phyloP scores from a whole-genome alignment of 2,113 vertebrate genomes.

The Trichomycterus rosablanca region DNA sequence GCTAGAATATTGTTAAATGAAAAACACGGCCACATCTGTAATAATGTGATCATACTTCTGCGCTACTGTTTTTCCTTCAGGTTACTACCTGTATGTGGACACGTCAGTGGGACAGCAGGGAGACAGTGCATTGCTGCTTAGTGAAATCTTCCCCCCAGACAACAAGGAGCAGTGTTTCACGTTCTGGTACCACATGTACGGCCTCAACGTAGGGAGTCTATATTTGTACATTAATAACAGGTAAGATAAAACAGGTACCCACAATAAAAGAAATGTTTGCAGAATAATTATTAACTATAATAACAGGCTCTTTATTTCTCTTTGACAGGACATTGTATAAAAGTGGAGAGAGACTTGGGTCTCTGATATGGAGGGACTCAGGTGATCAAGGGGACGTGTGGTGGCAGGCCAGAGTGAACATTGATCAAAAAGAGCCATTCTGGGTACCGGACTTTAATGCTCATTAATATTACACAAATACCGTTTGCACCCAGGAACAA shows the following conservation, averaged over 20 bases:
- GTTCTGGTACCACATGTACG: constrained; percentile 68
- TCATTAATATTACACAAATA: too few species aligned
- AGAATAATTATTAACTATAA: too few species aligned
- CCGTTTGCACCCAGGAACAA: too few species aligned
- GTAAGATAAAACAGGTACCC: constrained; percentile 35
- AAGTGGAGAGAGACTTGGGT: constrained; percentile 46
- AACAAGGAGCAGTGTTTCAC: constrained; percentile 58
- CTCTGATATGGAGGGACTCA: constrained; percentile 55
- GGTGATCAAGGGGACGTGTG: constrained; percentile 58
- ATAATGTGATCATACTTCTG: not conserved
- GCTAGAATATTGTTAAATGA: too few species aligned
- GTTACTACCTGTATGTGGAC: constrained; percentile 67
- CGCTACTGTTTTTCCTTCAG: constrained; percentile 39
- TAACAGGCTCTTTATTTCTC: too few species aligned
- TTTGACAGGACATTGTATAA: constrained; percentile 52
- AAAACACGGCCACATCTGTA: not conserved
- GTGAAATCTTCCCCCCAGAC: constrained; percentile 58
- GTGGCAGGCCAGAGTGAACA: constrained; percentile 43
- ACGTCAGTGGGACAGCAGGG: constrained; percentile 59
- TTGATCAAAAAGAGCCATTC: constrained; percentile 54
- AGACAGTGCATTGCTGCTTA: constrained; percentile 52
- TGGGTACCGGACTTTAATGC: constrained; percentile 68
- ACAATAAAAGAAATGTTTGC: too few species aligned
- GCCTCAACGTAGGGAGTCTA: constrained; percentile 59
- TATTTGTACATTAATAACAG: constrained; percentile 59